Base-by-base conservation (phyloP, 2,797 vertebrate species). In the Rhabdomys pumilio region DNA sequence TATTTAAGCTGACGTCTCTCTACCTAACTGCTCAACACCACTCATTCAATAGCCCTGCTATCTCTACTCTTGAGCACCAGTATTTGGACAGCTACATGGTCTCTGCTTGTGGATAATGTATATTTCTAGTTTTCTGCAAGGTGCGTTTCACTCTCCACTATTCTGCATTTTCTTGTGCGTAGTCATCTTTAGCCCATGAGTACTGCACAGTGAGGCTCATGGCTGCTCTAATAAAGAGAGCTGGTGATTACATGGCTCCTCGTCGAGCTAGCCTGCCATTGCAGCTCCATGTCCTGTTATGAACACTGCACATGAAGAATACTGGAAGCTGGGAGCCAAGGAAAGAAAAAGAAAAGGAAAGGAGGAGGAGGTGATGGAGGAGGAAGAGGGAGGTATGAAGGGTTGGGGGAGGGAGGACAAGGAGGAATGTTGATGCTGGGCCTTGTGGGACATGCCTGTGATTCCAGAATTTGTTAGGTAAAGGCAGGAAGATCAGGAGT, bases 151-250 rank as follows among this genome's bases (percentile, higher is more conserved):
- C 19, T 29, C 9, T 22, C 63, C 61, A 4, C 4, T n/a, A 19
- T n/a, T 84, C 17, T n/a, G 90, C 38, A 50, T 15, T 13, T 34
- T 34, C 31, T 20, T 20, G 6, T 2, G 34, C 53, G 44, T 13
- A 3, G 53, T 8, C 0, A 1, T n/a, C 44, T 44, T 63, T 73
- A 41, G 69, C 26, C 8, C 6, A 0, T 0, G 2, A 17, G 41
- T 12, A 20, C 80, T 41, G 69, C 86, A 59, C 14, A 17, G 26
- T 69, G 19, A 1, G 34, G 34, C 38, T 3, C 1, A 22, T 41
- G 19, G 67, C 77, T 81, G 53, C 80, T 59, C 55, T 86, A 24
- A 81, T 19, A 38, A 59, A 1, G 15, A 24, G 34, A 75, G 73
- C 75, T 26, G 24, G 47, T 15, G 24, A 41, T 41, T 2, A 61